Conservation (phyloP, 2,797 vertebrate genomes). For the Thalassophryne amazonica region DNA sequence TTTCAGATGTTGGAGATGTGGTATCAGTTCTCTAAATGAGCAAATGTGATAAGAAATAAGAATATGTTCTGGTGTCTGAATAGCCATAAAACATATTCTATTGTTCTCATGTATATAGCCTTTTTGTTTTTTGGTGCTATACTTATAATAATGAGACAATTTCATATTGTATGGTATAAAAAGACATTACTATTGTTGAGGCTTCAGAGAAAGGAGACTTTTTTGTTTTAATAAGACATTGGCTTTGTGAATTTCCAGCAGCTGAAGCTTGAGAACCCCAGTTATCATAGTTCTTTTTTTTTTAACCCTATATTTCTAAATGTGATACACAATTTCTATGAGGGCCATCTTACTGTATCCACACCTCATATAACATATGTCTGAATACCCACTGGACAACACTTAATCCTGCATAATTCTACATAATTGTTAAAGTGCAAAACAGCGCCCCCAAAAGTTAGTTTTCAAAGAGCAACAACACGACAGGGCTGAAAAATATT, state of each 20-base stretch:
- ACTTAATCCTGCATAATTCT: too few species aligned
- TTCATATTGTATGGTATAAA: constrained; percentile 30
- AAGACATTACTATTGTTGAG: constrained; percentile 15
- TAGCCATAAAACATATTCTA: constrained; percentile 65
- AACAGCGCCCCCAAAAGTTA: too few species aligned
- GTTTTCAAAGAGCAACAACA: too few species aligned
- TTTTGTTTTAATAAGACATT: constrained; percentile 24
- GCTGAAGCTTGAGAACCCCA: constrained; percentile 38
- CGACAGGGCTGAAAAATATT: too few species aligned
- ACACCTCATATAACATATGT: too few species aligned
- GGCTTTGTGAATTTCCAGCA: constrained; percentile 30
- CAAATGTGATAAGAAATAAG: constrained; percentile 73
- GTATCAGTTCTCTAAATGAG: constrained; percentile 63
- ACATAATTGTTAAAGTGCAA: too few species aligned
- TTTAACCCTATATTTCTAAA: constrained; percentile 35
- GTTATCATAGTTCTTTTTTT: constrained; percentile 18
- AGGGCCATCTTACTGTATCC: constrained; percentile 35
- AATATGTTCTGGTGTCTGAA: constrained; percentile 62
- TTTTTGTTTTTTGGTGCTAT: constrained; percentile 66
- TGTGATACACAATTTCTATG: constrained; percentile 32
- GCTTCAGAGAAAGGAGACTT: constrained; percentile 14
- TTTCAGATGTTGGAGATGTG: constrained; percentile 59
- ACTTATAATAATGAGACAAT: constrained; percentile 45
- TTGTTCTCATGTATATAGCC: constrained; percentile 74
- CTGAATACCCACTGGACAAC: too few species aligned